Base-by-base conservation (phyloP, 2,113 vertebrate species). In the Pachycephala philippinensis region DNA sequence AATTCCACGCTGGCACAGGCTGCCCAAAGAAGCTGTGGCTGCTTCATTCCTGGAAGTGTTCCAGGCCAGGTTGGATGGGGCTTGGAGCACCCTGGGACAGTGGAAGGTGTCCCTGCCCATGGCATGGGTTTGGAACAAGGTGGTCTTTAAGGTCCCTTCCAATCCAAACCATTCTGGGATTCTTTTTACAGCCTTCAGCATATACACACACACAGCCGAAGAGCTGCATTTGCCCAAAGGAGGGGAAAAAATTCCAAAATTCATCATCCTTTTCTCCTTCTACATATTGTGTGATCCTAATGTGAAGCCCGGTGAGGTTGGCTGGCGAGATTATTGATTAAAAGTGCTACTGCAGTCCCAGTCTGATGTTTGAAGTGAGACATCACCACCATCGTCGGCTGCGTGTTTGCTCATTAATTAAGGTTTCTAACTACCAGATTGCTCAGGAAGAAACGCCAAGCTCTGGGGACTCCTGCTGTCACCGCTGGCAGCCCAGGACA, bases 301-400 rank as follows among this genome's bases (percentile, higher is more conserved):
- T 0, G 0, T 5, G 30, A 40, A 33, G 31, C 23, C 11, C 11
- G 0, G 56, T 0, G 0, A 72, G 44, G 22, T 1, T 50, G 66
- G 28, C 35, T 31, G 27, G 24, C 28, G 28, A 49, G 17, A 26
- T 39, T 68, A 61, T 42, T 42, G 77, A 87, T 78, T 18, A 30
- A 50, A 93, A 84, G 39, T 2, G 27, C 40, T 28, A 2, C 1
- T 2, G 9, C 65, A 56, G 37, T 6, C 40, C 21, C 57, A 14
- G 53, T 33, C 85, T 78, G 66, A 21, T 60, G 30, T 28, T 79
- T 83, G 17, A 47, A 66, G 26, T 23, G 44, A 94, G 64, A 45
- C 37, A 66, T 24, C 44, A 8, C 19, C 63, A 15, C 33, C 0
- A 0, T 15, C 15, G 3, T 19, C 5, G 0, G 84, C 65, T 2